Evolutionary conservation across 2,113 vertebrate species (phyloP).

Genomic region (Mastomys coucha): DNA sequence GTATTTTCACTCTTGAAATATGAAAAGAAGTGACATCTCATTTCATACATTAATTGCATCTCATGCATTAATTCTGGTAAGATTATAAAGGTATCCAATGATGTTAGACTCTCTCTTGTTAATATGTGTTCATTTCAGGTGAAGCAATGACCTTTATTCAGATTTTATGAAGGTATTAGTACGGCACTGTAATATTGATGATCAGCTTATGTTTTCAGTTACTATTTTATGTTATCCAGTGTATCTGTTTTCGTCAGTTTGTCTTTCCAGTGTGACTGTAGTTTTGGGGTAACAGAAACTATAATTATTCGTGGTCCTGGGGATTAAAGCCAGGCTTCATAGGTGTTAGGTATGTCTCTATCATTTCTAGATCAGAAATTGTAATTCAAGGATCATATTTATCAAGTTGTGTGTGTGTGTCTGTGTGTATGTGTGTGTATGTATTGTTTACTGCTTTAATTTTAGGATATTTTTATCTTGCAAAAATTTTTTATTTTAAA

Average conservation of each 20-base stretch:
- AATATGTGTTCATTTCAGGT: slow-evolving; percentile 20
- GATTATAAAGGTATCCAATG: background rate
- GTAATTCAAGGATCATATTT: background rate
- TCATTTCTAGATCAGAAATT: background rate
- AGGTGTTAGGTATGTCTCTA: background rate
- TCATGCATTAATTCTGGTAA: background rate
- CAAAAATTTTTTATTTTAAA: background rate
- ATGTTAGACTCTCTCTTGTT: background rate
- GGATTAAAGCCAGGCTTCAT: background rate
- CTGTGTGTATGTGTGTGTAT: background rate
- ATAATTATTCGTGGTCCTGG: background rate
- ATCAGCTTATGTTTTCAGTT: background rate
- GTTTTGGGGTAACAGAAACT: slow-evolving; percentile 4
- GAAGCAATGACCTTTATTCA: background rate
- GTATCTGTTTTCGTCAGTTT: background rate
- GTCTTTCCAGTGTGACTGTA: background rate
- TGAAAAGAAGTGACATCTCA: background rate
- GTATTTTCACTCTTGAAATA: slow-evolving; percentile 31
- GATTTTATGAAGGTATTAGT: background rate
- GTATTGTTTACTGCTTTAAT: background rate
- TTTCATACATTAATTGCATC: background rate
- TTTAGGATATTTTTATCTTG: slow-evolving; percentile 28
- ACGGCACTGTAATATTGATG: background rate
- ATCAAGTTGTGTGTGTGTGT: background rate
- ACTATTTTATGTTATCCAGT: background rate